phyloP scores from a whole-genome alignment of 2,888 invertebrate species.

The Brenthis ino region DNA sequence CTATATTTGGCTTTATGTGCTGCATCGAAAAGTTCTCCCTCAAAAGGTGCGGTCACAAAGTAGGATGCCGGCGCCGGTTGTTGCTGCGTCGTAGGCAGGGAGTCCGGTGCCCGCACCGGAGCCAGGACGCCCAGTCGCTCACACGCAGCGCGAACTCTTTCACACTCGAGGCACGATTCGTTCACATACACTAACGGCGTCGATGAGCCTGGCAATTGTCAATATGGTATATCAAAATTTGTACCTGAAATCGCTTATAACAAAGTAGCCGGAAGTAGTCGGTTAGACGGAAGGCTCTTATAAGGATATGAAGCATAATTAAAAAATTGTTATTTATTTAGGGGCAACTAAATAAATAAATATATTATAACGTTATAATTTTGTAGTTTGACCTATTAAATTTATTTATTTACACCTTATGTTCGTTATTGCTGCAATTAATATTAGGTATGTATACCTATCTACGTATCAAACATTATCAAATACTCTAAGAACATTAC shows the following conservation, averaged over 20 bases:
- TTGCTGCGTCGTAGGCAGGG: slow-evolving; percentile 64
- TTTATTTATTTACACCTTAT: too few relatives aligned
- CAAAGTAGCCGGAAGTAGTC: slow-evolving; percentile 30
- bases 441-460: too few relatives aligned
- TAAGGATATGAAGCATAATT: slow-evolving; percentile 8
- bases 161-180: slow-evolving; percentile 76
- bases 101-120: slow-evolving; percentile 66
- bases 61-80: slow-evolving; percentile 67
- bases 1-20: slow-evolving; percentile 83
- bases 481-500: too few relatives aligned
- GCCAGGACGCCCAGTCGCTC: slow-evolving; percentile 74
- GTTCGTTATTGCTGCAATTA: too few relatives aligned
- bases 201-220: slow-evolving; percentile 61
- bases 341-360: too few relatives aligned
- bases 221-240: slow-evolving; percentile 26
- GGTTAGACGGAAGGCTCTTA: slow-evolving; percentile 33
- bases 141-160: slow-evolving; percentile 75
- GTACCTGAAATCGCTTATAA: slow-evolving; percentile 19
- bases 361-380: too few relatives aligned
- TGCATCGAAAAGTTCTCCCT: slow-evolving; percentile 86
- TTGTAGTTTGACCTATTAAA: too few relatives aligned
- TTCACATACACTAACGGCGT: slow-evolving; percentile 73
- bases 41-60: slow-evolving; percentile 88
- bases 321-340: too few relatives aligned
- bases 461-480: too few relatives aligned